Conservation (phyloP, 2,888 invertebrate species). For the Drosophila meridionalis region DNA sequence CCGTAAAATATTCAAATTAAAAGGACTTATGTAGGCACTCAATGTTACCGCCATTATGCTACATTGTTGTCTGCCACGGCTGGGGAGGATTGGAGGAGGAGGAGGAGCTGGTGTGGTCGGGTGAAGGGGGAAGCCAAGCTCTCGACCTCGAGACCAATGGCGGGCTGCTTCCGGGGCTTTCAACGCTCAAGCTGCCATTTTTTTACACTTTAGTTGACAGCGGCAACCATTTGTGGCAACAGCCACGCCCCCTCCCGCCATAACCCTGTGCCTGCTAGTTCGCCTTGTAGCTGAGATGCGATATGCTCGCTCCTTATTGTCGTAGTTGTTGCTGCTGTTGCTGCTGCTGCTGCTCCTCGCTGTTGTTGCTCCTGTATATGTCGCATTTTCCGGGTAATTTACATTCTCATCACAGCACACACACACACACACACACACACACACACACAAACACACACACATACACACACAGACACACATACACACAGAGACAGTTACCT, state of each 20-base stretch:
- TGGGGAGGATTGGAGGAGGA: not conserved
- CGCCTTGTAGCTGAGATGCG: constrained; percentile 44
- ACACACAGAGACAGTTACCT: constrained; percentile 14
- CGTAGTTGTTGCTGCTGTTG: constrained; percentile 9
- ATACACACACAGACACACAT: constrained; percentile 10
- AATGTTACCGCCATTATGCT: constrained; percentile 75
- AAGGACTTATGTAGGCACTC: constrained; percentile 83
- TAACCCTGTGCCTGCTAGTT: constrained; percentile 31
- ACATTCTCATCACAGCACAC: constrained; percentile 71
- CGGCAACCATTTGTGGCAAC: constrained; percentile 69
- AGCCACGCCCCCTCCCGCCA: constrained; percentile 35
- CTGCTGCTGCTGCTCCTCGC: not conserved
- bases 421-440: constrained; percentile 4
- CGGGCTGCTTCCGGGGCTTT: constrained; percentile 67
- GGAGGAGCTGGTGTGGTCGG: too few relatives aligned
- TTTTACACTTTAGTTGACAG: constrained; percentile 78
- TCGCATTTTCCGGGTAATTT: constrained; percentile 79
- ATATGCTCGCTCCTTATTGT: constrained; percentile 26
- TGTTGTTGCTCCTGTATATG: constrained; percentile 53
- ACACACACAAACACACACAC: constrained; percentile 4
- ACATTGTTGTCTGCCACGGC: constrained; percentile 66
- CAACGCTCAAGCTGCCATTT: constrained; percentile 67
- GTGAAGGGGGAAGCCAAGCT: constrained; percentile 6
- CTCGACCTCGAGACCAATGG: constrained; percentile 44
- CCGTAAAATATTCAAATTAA: constrained; percentile 82